A percentile compares a stretch with the other conserved stretches of the same genome.
Conservation (phyloP, 2,113 vertebrate genomes). For the Chauna torquata region DNA sequence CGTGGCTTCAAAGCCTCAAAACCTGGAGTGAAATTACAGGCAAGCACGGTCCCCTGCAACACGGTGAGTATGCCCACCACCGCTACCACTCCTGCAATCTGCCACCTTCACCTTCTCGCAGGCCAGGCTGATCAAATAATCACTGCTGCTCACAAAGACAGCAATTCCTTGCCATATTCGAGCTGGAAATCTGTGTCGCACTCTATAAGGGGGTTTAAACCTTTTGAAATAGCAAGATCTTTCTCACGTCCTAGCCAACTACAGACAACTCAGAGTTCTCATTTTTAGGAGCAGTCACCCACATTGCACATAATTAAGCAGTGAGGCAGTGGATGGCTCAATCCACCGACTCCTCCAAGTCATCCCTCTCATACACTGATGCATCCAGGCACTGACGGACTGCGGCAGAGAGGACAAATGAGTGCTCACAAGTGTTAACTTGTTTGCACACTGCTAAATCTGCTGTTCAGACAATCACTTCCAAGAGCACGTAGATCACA, state of each 20-base stretch:
- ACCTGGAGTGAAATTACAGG: background rate
- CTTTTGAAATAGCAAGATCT: background rate
- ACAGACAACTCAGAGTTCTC: background rate
- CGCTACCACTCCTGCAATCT: background rate
- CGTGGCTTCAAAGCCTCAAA: background rate
- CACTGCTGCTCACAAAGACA: background rate
- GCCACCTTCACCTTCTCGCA: background rate
- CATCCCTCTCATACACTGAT: background rate
- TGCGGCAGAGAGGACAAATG: background rate
- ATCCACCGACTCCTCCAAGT: background rate
- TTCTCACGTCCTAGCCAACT: background rate
- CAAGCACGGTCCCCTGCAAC: background rate
- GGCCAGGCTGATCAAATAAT: background rate
- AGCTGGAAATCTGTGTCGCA: background rate
- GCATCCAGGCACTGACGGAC: background rate
- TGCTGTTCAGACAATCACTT: background rate
- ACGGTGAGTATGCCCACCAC: fast-evolving
- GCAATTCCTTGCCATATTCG: background rate
- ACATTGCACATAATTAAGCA: background rate
- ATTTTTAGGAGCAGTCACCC: background rate
- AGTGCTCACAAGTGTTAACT: background rate
- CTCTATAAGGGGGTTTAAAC: background rate
- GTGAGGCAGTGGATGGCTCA: background rate
- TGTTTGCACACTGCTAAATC: background rate
- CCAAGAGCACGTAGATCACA: background rate